Evolutionary conservation across 2,797 vertebrate species (phyloP), one percentile per base, ranked within the genome.

Genomic region (Sebastes wilsoni): DNA sequence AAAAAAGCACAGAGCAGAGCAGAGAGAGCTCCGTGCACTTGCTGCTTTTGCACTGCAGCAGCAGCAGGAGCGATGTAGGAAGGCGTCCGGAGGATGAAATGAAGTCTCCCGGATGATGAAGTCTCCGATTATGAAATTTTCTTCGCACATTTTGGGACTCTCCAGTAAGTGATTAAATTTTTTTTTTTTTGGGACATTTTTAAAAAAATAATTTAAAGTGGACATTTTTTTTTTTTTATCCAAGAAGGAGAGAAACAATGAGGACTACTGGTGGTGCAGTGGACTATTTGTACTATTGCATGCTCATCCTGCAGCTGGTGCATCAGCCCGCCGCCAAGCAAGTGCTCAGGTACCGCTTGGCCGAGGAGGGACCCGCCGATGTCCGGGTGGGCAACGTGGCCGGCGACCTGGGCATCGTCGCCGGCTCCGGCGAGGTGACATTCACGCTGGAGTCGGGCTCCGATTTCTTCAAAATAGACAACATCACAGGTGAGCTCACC

Each of bases 401-500:
- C 80, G 95, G 92, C 36, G 98, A 99, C 94, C 93, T 99, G 91
- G 97, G 97, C 78, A 99, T 99, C 67, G 97, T 97, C 46, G 97
- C 97, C 22, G 97, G 97, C 86, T 97, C 97, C 20, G 97, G 98
- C 1, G 98, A 99, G 94, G 98, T 99, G 95, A 99, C 98, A 86
- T 99, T 99, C 95, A 99, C 98, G 84, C 95, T 99, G 20, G 98
- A 99, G 89, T 99, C 98, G 0, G 98, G 98, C 82, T 98, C 98
- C 0, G 98, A 99, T 88, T 99, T 97, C 91, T 97, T 99, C 87
- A 99, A 99, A 94, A 99, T 99, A 92, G 98, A 99, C 95, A 99
- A 99, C 95, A 98, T 99, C 69, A 99, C 98, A 61, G 98, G 98
- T 75, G 98, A 99, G 94, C 96, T 99, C 88, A 97, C 97, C 95